Conservation (phyloP, 2,888 invertebrate species). For the Sminthurinus aureus region DNA sequence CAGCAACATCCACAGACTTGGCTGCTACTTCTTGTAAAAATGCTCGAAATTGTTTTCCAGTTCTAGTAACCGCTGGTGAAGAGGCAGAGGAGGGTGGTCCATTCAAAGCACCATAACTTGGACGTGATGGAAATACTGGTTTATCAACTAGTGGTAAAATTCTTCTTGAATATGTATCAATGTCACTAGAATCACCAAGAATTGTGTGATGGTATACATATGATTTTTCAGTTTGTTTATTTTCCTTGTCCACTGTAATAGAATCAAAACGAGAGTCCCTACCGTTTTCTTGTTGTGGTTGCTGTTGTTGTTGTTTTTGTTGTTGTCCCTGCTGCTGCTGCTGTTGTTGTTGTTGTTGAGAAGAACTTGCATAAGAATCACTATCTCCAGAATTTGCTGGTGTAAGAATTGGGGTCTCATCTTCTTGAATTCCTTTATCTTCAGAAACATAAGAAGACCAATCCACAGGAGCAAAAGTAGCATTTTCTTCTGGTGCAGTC, state of each 20-base stretch:
- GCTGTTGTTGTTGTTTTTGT: background rate
- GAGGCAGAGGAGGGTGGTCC: slow-evolving; percentile 34
- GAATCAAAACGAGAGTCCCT: no score
- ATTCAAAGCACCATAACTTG: slow-evolving; percentile 11
- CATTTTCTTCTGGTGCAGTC: slow-evolving; percentile 55
- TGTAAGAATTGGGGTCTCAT: slow-evolving; percentile 1
- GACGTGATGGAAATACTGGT: slow-evolving; percentile 47
- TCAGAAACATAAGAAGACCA: slow-evolving; percentile 54
- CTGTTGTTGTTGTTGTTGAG: background rate
- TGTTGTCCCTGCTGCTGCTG: background rate
- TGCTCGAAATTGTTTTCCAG: slow-evolving; percentile 50
- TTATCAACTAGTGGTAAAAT: slow-evolving; percentile 53
- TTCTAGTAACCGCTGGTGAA: slow-evolving; percentile 35
- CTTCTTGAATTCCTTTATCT: slow-evolving; percentile 24
- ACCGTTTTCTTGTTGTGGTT: background rate
- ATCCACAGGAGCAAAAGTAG: slow-evolving; percentile 55
- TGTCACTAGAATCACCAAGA: slow-evolving; percentile 30
- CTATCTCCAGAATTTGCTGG: slow-evolving; percentile 22
- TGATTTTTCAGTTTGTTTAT: background rate
- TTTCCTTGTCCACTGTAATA: no score
- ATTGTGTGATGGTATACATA: slow-evolving; percentile 37
- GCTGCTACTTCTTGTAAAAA: slow-evolving; percentile 54
- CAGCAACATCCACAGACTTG: slow-evolving; percentile 51
- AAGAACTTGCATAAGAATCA: slow-evolving; percentile 29
- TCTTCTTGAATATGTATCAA: slow-evolving; percentile 46